Evolutionary conservation across 2,113 vertebrate species (phyloP).

Genomic region (Gallinago media): DNA sequence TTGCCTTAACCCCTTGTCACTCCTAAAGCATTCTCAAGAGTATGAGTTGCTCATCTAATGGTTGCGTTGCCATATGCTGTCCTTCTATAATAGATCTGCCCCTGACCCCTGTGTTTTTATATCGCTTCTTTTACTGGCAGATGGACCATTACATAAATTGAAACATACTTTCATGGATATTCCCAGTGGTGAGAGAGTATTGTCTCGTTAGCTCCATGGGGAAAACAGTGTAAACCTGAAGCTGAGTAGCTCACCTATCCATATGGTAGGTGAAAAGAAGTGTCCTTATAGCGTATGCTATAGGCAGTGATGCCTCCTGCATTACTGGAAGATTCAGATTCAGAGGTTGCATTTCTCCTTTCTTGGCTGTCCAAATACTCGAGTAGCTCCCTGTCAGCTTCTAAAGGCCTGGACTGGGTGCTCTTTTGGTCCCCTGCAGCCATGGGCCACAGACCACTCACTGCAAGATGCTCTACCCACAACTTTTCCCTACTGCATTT

Average conservation of each 20-base stretch:
- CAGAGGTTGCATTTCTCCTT: neutral
- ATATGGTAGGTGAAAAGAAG: constrained; percentile 24
- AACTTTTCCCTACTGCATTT: neutral
- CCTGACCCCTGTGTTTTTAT: constrained; percentile 71
- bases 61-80: constrained; percentile 61
- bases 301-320: neutral
- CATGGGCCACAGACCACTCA: neutral
- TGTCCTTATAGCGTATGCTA: neutral
- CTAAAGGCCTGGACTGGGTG: neutral
- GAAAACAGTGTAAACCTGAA: neutral
- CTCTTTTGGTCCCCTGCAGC: neutral
- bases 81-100: constrained; percentile 67
- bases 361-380: neutral
- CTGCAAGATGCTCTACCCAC: neutral
- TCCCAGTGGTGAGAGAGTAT: constrained; percentile 13
- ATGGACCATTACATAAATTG: constrained; percentile 68
- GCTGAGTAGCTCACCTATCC: constrained; percentile 35
- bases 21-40: constrained; percentile 70
- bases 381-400: neutral
- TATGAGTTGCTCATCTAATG: constrained; percentile 75
- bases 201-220: neutral
- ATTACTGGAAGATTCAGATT: neutral
- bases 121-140: constrained; percentile 48
- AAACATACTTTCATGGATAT: constrained; percentile 58
- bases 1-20: constrained; percentile 75